Base-by-base conservation (phyloP, 1,140 invertebrate species). In the Eueides isabella region DNA sequence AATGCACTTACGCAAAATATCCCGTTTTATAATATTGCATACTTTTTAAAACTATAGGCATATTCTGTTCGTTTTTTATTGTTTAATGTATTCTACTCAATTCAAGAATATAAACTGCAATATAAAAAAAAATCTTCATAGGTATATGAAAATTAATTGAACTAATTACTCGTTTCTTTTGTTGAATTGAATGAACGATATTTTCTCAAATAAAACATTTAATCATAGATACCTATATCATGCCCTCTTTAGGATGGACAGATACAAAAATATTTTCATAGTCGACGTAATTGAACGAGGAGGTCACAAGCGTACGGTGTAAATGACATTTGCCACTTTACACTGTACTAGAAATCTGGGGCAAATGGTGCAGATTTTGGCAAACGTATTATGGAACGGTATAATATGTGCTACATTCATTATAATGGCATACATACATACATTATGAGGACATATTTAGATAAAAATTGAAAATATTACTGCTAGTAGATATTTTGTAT, bases 311-410 rank as follows among this genome's bases (percentile, higher is more conserved):
- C 23, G 19, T 55, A 2, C 11, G 19, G 7, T 26, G 19, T 55
- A 55, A 23, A 55, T 55, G 19, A 11, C 48, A 55, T 55, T 55
- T 14, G 11, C 48, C 48, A 26, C 48, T 55, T 26, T 55, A 55
- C 48, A 5, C 9, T 26, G 48, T 55, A 26, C 26, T 55, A 55
- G 48, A 55, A 55, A 55, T 55, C 48, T 55, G 19, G 48, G 48
- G 48, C 48, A 55, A 55, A 55, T 55, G 48, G 19, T 55, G 23
- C 48, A 55, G 19, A 55, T 55, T 55, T 55, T 55, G 48, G 48
- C 48, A 55, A 55, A 55, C 23, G 48, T 55, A 55, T 55, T 55
- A 23, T 23, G 9, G 3, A 5, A 26, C 3, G 12, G 23, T 26
- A 55, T 26, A 26, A 26, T 26, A 26, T 23, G 48, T 12, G 48